These are phyloP conservation scores for Holacanthus passer DNA, from an alignment of 2,113 vertebrate genomes.

Conservation along the genomic window DNA sequence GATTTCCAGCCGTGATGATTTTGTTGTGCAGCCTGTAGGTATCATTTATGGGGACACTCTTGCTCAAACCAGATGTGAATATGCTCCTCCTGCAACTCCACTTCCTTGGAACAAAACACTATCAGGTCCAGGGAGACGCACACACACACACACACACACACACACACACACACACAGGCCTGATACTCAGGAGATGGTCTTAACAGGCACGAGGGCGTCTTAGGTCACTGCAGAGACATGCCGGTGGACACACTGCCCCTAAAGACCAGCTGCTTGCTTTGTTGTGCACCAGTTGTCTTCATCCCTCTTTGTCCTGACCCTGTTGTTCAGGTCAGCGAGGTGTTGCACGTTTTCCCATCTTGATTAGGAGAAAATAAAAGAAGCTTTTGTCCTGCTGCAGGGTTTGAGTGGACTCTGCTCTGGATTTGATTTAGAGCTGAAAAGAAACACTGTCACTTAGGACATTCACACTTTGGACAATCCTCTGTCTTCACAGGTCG, in stretches of 20 bases:
- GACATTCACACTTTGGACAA: slow-evolving; percentile 44
- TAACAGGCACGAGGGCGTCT: slow-evolving; percentile 63
- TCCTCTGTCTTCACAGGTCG: slow-evolving; percentile 15
- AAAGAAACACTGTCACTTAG: slow-evolving; percentile 35
- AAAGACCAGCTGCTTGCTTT: slow-evolving; percentile 66
- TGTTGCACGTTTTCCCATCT: slow-evolving; percentile 26
- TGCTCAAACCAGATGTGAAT: slow-evolving; percentile 77
- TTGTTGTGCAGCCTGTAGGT: slow-evolving; percentile 17
- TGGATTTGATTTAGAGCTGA: slow-evolving; percentile 18
- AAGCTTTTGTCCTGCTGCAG: background rate
- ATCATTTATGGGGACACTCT: slow-evolving; percentile 39
- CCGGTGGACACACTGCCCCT: slow-evolving; percentile 46
- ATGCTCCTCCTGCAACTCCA: slow-evolving; percentile 59
- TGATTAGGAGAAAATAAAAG: slow-evolving; percentile 40
- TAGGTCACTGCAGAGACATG: slow-evolving; percentile 72
- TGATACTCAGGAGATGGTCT: slow-evolving; percentile 66
- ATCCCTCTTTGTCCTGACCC: slow-evolving; percentile 53
- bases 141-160: slow-evolving; percentile 31
- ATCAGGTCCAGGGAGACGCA: slow-evolving; percentile 51
- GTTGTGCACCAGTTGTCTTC: slow-evolving; percentile 43
- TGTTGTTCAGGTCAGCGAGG: slow-evolving; percentile 38
- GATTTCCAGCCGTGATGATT: slow-evolving; percentile 18
- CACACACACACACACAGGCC: slow-evolving; percentile 54
- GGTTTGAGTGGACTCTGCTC: slow-evolving; percentile 15
- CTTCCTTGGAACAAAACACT: slow-evolving; percentile 65